phyloP scores from a whole-genome alignment of 2,797 vertebrate genomes.

The Bucorvus abyssinicus region DNA sequence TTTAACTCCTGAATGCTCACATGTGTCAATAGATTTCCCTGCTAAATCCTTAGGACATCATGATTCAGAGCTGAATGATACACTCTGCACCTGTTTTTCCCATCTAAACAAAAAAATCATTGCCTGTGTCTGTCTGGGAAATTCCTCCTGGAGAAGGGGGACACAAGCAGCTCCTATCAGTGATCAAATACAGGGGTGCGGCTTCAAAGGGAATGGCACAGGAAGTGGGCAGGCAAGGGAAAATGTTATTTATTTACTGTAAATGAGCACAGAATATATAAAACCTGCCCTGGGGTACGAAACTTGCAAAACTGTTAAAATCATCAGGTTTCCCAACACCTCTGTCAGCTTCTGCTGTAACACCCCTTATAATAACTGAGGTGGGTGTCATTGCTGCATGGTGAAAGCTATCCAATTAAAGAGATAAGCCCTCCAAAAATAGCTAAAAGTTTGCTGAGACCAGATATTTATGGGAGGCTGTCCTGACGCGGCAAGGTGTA shows the following conservation, averaged over 20 bases:
- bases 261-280: neutral
- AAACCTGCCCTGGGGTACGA: neutral
- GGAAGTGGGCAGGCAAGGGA: neutral
- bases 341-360: neutral
- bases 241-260: neutral
- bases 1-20: slow-evolving; percentile 11
- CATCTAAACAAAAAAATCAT: neutral
- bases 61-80: neutral
- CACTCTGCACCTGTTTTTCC: neutral
- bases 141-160: neutral
- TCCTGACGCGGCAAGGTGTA: neutral
- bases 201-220: neutral
- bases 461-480: neutral
- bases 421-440: neutral
- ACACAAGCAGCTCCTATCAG: neutral
- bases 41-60: neutral
- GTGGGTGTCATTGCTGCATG: neutral
- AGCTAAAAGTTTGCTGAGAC: neutral
- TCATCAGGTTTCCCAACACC: neutral
- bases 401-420: neutral
- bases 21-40: neutral
- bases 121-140: neutral
- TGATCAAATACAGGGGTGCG: neutral
- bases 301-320: slow-evolving; percentile 25
- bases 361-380: neutral